phyloP scores from a whole-genome alignment of 2,888 invertebrate genomes.

The Caenorhabditis sulstoni region DNA sequence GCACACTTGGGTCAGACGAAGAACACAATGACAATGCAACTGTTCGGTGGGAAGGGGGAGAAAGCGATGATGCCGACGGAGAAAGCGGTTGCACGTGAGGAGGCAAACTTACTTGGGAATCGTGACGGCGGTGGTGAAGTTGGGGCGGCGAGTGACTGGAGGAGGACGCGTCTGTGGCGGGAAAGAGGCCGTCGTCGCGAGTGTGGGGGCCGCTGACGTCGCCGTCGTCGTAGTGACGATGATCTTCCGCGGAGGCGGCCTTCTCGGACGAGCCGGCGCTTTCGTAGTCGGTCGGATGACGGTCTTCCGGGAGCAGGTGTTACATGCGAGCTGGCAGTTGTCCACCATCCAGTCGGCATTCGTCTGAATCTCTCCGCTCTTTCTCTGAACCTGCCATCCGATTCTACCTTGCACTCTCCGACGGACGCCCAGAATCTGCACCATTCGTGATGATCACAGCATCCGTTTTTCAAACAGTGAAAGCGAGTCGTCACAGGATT shows the following conservation, averaged over 20 bases:
- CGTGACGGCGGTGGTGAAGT: slow-evolving; percentile 30
- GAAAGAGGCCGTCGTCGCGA: slow-evolving; percentile 4
- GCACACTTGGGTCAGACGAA: slow-evolving; percentile 32
- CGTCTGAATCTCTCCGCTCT: slow-evolving; percentile 63
- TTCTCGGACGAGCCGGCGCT: slow-evolving; percentile 35
- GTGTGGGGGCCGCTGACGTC: not conserved
- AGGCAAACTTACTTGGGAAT: slow-evolving; percentile 41
- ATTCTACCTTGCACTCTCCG: slow-evolving; percentile 76
- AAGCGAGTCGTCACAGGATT: slow-evolving; percentile 74
- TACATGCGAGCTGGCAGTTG: slow-evolving; percentile 77
- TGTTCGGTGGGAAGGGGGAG: slow-evolving; percentile 43
- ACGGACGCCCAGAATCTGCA: slow-evolving; percentile 79
- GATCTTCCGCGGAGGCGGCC: slow-evolving; percentile 47
- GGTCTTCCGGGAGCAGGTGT: slow-evolving; percentile 64
- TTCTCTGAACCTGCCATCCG: no score
- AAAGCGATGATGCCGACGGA: slow-evolving; percentile 23
- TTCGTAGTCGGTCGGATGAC: slow-evolving; percentile 36
- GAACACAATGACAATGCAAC: slow-evolving; percentile 48
- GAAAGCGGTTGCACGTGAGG: slow-evolving; percentile 24
- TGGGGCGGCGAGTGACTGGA: slow-evolving; percentile 43
- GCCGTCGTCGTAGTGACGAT: slow-evolving; percentile 1
- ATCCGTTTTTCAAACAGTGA: slow-evolving; percentile 78
- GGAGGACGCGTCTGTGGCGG: slow-evolving; percentile 50
- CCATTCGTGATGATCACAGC: slow-evolving; percentile 81
- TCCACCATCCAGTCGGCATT: slow-evolving; percentile 80